phyloP scores from a whole-genome alignment of 2,113 vertebrate species.

The Callipepla squamata region DNA sequence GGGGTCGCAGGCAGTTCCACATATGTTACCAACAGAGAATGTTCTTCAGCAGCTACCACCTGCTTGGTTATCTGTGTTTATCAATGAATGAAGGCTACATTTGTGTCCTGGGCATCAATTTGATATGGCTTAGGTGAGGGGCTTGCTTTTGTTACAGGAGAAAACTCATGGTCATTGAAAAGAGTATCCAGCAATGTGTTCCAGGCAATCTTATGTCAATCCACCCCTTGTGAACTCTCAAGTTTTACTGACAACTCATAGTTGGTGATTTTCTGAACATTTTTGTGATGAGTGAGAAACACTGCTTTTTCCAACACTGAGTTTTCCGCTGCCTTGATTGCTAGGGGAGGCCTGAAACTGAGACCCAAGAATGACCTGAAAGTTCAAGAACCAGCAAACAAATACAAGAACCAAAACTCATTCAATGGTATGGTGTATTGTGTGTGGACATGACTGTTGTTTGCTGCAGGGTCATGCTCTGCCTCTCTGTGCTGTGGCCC shows the following conservation, averaged over 20 bases:
- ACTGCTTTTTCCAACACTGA: neutral
- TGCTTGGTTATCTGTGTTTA: neutral
- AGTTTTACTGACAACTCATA: neutral
- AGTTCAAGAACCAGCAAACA: neutral
- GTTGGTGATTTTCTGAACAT: neutral
- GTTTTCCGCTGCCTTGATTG: neutral
- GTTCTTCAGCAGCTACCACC: neutral
- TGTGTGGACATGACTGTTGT: neutral
- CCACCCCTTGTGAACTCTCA: neutral
- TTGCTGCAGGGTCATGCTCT: neutral
- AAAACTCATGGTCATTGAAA: neutral
- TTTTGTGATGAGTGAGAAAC: neutral
- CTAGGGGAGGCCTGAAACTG: neutral
- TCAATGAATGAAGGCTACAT: neutral
- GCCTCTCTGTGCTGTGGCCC: neutral
- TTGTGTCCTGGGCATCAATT: neutral
- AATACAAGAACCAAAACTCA: neutral
- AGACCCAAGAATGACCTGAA: neutral
- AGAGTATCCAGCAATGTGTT: neutral
- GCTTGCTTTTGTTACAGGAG: neutral
- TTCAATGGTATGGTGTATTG: neutral
- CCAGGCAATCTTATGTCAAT: neutral
- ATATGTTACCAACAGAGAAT: neutral
- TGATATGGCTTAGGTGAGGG: neutral
- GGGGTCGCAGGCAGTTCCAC: neutral